These are phyloP conservation scores for Sphyrna mokarran DNA, from an alignment of 2,113 vertebrate genomes.

Conservation along the genomic window DNA sequence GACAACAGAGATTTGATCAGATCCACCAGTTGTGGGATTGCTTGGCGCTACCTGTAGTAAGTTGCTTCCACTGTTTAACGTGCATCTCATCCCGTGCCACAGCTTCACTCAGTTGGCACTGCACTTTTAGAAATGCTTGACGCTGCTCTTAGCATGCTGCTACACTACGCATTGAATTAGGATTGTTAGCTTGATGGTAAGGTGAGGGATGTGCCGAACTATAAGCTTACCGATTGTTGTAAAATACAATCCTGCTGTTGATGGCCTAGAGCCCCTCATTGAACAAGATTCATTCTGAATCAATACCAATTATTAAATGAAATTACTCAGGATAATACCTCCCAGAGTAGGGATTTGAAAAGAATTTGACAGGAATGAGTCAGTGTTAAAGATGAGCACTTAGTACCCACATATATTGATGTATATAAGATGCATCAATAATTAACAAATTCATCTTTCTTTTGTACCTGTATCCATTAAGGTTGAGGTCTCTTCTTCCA, in stretches of 20 bases:
- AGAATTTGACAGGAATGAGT: not conserved
- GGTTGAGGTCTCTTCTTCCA: not conserved
- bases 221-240: not conserved
- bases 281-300: not conserved
- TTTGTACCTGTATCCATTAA: conserved; percentile 14
- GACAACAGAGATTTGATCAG: not conserved
- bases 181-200: not conserved
- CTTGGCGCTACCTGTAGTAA: not conserved
- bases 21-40: not conserved
- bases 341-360: not conserved
- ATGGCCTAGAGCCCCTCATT: not conserved
- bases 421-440: not conserved
- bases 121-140: not conserved
- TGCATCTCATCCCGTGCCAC: not conserved
- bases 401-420: not conserved
- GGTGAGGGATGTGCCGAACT: not conserved
- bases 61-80: not conserved
- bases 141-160: not conserved
- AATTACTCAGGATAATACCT: not conserved
- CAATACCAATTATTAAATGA: not conserved
- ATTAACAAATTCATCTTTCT: not conserved
- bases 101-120: not conserved
- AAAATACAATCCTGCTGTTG: not conserved
- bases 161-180: not conserved
- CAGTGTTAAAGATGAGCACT: not conserved